Conservation (phyloP, 2,888 invertebrate species). For the Cordilura impudica region DNA sequence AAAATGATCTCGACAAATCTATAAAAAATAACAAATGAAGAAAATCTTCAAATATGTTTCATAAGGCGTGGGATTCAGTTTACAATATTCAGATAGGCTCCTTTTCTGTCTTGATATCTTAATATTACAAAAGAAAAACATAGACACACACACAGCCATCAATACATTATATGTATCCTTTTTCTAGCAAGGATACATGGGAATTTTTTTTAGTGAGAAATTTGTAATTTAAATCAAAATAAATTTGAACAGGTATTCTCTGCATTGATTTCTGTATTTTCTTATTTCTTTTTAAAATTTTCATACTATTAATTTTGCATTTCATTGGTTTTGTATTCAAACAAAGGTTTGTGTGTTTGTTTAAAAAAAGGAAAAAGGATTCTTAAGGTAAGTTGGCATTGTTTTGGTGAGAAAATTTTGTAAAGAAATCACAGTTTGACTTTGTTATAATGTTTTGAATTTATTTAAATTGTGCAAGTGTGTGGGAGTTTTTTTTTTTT, state of each 20-base stretch:
- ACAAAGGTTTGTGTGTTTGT: slow-evolving; percentile 45
- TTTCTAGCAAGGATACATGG: slow-evolving; percentile 28
- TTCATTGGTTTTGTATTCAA: slow-evolving; percentile 8
- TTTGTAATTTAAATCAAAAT: slow-evolving; percentile 55
- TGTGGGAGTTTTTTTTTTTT: slow-evolving; percentile 7
- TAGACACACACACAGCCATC: neutral
- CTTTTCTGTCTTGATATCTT: neutral
- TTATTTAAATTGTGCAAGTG: slow-evolving; percentile 24
- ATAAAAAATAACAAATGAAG: neutral
- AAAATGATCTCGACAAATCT: neutral
- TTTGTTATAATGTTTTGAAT: slow-evolving; percentile 22
- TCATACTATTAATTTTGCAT: slow-evolving; percentile 54
- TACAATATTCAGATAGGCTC: neutral
- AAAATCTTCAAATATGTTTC: neutral
- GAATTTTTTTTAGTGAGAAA: slow-evolving; percentile 45
- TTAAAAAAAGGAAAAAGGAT: slow-evolving; percentile 36
- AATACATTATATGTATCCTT: slow-evolving; percentile 4
- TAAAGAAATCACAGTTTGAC: slow-evolving; percentile 36
- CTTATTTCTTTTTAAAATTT: neutral
- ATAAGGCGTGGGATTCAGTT: neutral
- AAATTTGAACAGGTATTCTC: slow-evolving; percentile 57
- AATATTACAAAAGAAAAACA: neutral
- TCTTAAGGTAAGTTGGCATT: neutral
- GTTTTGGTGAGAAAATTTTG: neutral
- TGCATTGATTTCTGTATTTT: slow-evolving; percentile 10